A percentile compares a stretch with the other conserved stretches of the same genome.
phyloP scores from a whole-genome alignment of 2,888 invertebrate species.

The Horisme vitalbata region DNA sequence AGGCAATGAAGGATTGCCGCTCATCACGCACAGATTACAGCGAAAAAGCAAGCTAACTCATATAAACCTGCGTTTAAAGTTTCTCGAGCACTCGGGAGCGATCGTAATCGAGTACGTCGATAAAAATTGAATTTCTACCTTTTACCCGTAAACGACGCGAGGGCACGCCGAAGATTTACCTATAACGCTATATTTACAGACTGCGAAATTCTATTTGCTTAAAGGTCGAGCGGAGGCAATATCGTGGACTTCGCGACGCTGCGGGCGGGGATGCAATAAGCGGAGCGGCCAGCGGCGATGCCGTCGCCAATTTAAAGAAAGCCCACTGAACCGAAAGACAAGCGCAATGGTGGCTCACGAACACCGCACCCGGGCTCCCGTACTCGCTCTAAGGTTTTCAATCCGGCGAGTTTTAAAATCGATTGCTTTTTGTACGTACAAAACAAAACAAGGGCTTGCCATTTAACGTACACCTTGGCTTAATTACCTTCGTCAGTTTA shows the following conservation, averaged over 20 bases:
- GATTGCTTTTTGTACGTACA: constrained; percentile 80
- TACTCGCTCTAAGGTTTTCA: constrained; percentile 75
- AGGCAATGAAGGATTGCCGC: constrained; percentile 68
- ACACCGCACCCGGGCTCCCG: constrained; percentile 62
- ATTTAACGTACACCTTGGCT: constrained; percentile 52
- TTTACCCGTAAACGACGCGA: constrained; percentile 59
- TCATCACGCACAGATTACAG: constrained; percentile 72
- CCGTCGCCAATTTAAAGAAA: constrained; percentile 84
- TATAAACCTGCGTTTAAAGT: constrained; percentile 22
- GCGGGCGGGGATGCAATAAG: constrained; percentile 80
- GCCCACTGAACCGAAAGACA: constrained; percentile 84
- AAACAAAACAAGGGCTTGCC: constrained; percentile 63
- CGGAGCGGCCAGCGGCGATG: constrained; percentile 74
- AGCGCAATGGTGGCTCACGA: constrained; percentile 82
- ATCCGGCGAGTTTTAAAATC: constrained; percentile 82
- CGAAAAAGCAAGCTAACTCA: constrained; percentile 32
- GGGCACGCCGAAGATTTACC: constrained; percentile 67
- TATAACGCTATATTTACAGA: constrained; percentile 75
- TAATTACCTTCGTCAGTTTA: constrained; percentile 58
- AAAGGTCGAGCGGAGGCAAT: constrained; percentile 80
- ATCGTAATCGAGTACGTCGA: constrained; percentile 57
- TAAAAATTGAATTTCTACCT: constrained; percentile 70
- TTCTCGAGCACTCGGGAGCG: constrained; percentile 40
- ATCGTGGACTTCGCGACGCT: constrained; percentile 78
- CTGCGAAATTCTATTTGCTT: constrained; percentile 80